Evolutionary conservation across 2,113 vertebrate species (phyloP).

Genomic region (Acanthochromis polyacanthus): DNA sequence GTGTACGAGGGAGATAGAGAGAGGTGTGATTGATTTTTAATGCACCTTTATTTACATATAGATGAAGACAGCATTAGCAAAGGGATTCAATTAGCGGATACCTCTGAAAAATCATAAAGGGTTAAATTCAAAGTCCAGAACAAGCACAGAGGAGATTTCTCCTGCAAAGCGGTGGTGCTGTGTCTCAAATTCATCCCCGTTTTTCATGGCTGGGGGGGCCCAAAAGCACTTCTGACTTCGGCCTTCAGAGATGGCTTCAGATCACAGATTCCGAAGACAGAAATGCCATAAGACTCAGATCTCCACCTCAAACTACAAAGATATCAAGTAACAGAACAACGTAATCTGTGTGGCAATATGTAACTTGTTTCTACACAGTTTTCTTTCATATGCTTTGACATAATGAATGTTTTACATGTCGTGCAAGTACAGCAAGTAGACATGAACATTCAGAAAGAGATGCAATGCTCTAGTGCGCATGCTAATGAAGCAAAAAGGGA

Average conservation of each 20-base stretch:
- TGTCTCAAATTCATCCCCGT: constrained; percentile 26
- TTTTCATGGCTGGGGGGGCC: constrained; percentile 29
- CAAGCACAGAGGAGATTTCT: background rate
- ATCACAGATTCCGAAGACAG: constrained; percentile 16
- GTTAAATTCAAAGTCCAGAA: constrained; percentile 6
- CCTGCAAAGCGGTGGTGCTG: background rate
- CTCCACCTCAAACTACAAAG: background rate
- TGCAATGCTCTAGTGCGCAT: background rate
- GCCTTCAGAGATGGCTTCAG: constrained; percentile 20
- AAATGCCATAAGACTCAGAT: constrained; percentile 10
- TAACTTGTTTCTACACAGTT: background rate
- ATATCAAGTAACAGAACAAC: background rate
- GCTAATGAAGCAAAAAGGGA: constrained; percentile 23
- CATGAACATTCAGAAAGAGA: background rate
- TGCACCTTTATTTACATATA: constrained; percentile 29
- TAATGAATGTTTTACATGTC: background rate
- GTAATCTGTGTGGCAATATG: background rate
- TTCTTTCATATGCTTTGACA: background rate
- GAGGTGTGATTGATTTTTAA: constrained; percentile 26
- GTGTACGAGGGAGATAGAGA: background rate
- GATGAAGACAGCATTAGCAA: constrained; percentile 4
- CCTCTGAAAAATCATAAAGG: background rate
- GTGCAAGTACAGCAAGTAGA: background rate
- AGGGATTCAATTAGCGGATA: constrained; percentile 13
- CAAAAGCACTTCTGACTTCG: constrained; percentile 35